phyloP scores from a whole-genome alignment of 1,140 invertebrate species.

The Habropoda laboriosa region DNA sequence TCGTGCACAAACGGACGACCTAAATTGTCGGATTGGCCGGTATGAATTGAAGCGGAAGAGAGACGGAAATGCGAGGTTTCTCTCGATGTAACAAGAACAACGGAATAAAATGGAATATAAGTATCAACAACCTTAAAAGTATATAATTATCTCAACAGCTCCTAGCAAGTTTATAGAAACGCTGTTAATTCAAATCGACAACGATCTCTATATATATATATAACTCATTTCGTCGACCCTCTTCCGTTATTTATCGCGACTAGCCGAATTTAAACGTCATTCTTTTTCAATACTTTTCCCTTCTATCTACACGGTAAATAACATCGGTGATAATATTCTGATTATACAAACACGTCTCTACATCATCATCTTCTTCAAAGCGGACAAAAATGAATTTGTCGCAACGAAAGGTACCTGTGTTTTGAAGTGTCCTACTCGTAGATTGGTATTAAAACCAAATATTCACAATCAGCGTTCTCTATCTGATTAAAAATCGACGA shows the following conservation, averaged over 20 bases:
- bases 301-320: constrained; percentile 59
- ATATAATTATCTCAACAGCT: not conserved
- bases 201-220: too few species aligned
- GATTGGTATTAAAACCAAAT: not conserved
- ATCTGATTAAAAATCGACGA: not conserved
- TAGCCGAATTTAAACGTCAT: constrained; percentile 41
- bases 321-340: constrained; percentile 55
- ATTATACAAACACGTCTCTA: constrained; percentile 56
- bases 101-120: not conserved
- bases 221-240: constrained; percentile 40
- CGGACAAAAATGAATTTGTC: constrained; percentile 25
- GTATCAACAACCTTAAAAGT: not conserved
- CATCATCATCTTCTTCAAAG: constrained; percentile 8
- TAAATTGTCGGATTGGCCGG: constrained; percentile 43
- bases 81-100: not conserved
- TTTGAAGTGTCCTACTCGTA: not conserved
- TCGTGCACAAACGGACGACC: constrained; percentile 36
- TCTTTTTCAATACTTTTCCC: too few species aligned
- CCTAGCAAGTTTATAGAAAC: not conserved
- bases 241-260: constrained; percentile 37
- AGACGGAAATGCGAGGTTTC: constrained; percentile 42
- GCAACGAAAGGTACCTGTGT: constrained; percentile 4
- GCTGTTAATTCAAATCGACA: not conserved
- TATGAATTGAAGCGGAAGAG: constrained; percentile 45
- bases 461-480: not conserved